Conservation (phyloP, 1,140 invertebrate species). For the Drosophila kikkawai region DNA sequence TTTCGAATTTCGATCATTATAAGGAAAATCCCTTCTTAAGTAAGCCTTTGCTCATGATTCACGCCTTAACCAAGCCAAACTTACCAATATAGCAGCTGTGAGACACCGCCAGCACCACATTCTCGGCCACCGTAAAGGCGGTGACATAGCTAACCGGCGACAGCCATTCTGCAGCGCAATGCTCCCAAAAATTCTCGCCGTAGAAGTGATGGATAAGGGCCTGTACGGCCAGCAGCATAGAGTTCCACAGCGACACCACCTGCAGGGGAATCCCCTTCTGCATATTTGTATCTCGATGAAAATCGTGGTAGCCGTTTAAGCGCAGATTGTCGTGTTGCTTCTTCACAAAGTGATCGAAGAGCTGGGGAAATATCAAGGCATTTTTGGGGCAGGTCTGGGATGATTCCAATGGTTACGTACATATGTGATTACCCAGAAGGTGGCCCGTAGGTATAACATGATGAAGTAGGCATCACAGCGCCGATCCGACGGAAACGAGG, state of each 20-base stretch:
- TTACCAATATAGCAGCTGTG: slow-evolving; percentile 88
- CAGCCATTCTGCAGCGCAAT: slow-evolving; percentile 87
- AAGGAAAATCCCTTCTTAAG: neutral
- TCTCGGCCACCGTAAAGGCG: slow-evolving; percentile 86
- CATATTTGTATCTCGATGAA: slow-evolving; percentile 88
- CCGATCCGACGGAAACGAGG: slow-evolving; percentile 86
- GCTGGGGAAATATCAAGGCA: slow-evolving; percentile 68
- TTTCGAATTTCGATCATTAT: neutral
- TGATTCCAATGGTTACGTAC: slow-evolving; percentile 72
- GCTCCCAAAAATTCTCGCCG: slow-evolving; percentile 86
- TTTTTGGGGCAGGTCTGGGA: slow-evolving; percentile 46
- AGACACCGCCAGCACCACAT: slow-evolving; percentile 86
- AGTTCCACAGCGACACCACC: slow-evolving; percentile 88
- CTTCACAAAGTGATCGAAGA: slow-evolving; percentile 87
- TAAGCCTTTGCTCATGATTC: neutral
- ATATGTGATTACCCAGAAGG: slow-evolving; percentile 88
- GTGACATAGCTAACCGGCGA: slow-evolving; percentile 88
- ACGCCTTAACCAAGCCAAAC: slow-evolving; percentile 20
- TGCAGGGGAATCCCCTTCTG: slow-evolving; percentile 88
- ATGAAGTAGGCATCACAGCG: slow-evolving; percentile 89
- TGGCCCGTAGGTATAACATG: slow-evolving; percentile 88
- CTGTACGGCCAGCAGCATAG: slow-evolving; percentile 87
- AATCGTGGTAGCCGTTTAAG: slow-evolving; percentile 88
- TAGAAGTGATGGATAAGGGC: slow-evolving; percentile 88
- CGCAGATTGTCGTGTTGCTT: slow-evolving; percentile 87